Base-by-base conservation (phyloP, 2,888 invertebrate genomes). In the Alsophila aescularia region DNA sequence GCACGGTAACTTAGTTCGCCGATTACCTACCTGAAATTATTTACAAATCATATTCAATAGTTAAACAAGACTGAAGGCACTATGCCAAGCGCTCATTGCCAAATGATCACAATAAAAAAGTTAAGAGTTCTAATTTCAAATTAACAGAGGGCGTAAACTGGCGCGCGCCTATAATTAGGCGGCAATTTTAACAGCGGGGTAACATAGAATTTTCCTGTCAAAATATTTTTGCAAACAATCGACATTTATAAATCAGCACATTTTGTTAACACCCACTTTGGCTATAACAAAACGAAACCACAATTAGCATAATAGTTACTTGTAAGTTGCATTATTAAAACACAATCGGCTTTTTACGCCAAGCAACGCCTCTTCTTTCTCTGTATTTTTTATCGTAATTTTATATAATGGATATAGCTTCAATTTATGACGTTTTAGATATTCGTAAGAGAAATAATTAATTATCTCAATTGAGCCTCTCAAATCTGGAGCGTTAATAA, bases 171-270 rank as follows among this genome's bases (percentile, higher is more conserved):
- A 58, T 78, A 81, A 88, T 88, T 87, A 87, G 85, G 79, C 83
- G 82, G 77, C 77, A 83, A 86, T 84, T 85, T 84, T 85, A 78
- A 81, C 86, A 84, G 81, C 78, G 79, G 80, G 84, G 69, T 69
- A 86, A 78, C 82, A 79, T 73, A 79, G 73, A 79, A 91, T 90
- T 90, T 87, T 77, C 79, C 70, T 90, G 91, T 91, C 91, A 90
- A 83, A 91, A 91, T 90, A 91, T 90, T 91, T 85, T 91, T 76
- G 77, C 89, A 91, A 91, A 90, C 90, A 90, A 90, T 90, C 80
- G 75, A 74, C 69, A 74, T 73, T 73, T 43, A 36, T 64, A 61
- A 78, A 78, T 79, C 66, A 73, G 65, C 61, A 57, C 62, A 64
- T 58, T 64, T 66, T 66, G 67, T 57, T 53, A 54, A 78, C 85